Evolutionary conservation across 2,797 vertebrate species (phyloP).

Genomic region (Gallinago nigripennis): DNA sequence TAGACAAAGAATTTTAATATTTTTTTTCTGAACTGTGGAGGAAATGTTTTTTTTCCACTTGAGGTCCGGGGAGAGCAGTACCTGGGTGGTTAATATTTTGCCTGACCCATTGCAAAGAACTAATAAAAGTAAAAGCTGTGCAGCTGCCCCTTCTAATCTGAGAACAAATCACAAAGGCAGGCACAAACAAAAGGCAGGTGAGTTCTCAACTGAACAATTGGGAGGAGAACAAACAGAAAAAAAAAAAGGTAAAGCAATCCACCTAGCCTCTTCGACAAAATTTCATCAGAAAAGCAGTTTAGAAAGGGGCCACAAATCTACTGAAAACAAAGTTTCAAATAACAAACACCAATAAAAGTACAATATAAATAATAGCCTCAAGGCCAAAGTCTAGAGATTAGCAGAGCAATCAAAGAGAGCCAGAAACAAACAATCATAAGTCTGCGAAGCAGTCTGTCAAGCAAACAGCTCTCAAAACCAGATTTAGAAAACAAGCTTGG

Average conservation of each 20-base stretch:
- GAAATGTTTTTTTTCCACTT: neutral
- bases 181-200: constrained; percentile 48
- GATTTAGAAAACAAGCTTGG: constrained; percentile 8
- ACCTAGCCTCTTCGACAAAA: neutral
- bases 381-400: constrained; percentile 64
- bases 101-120: neutral
- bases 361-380: constrained; percentile 48
- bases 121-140: constrained; percentile 47
- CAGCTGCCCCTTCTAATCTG: constrained; percentile 34
- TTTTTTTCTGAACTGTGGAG: neutral
- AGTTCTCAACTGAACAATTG: neutral
- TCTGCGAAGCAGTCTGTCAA: neutral
- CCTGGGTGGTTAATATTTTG: constrained; percentile 33
- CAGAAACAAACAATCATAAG: constrained; percentile 41
- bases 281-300: constrained; percentile 38
- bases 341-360: constrained; percentile 50
- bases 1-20: neutral
- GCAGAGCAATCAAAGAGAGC: constrained; percentile 31
- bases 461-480: constrained; percentile 13
- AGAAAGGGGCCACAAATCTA: neutral
- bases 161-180: constrained; percentile 43
- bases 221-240: neutral
- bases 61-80: neutral
- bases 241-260: neutral
- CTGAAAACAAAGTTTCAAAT: constrained; percentile 47